These are phyloP conservation scores for Cyphomyrmex costatus DNA, from an alignment of 1,140 invertebrate species.

Conservation along the genomic window DNA sequence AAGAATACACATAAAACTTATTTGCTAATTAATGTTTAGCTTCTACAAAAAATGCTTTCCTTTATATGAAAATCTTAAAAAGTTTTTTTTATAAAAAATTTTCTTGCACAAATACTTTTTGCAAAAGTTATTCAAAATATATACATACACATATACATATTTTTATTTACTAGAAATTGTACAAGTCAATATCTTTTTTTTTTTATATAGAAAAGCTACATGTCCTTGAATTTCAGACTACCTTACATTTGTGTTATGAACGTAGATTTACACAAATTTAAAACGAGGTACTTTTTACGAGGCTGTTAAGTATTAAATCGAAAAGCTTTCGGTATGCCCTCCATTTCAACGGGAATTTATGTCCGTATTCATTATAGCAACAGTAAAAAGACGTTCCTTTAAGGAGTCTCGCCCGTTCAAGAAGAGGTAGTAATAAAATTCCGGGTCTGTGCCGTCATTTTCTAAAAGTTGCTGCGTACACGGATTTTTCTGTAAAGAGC, in stretches of 20 bases:
- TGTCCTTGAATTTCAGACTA: slow-evolving; percentile 8
- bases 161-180: slow-evolving; percentile 1
- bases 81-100: too few species aligned
- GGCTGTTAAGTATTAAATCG: slow-evolving; percentile 65
- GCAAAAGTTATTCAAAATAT: too few species aligned
- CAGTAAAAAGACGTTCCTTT: slow-evolving; percentile 56
- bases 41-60: too few species aligned
- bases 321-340: slow-evolving; percentile 49
- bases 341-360: slow-evolving; percentile 53
- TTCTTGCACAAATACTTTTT: too few species aligned
- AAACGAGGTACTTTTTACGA: slow-evolving; percentile 58
- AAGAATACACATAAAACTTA: too few species aligned
- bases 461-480: slow-evolving; percentile 48
- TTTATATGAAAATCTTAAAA: too few species aligned
- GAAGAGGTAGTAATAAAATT: slow-evolving; percentile 47
- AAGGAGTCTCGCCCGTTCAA: slow-evolving; percentile 13
- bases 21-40: too few species aligned
- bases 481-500: slow-evolving; percentile 38
- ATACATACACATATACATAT: neutral
- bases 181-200: slow-evolving; percentile 13
- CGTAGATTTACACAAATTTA: slow-evolving; percentile 48
- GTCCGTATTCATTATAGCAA: slow-evolving; percentile 65
- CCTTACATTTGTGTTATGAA: slow-evolving; percentile 55
- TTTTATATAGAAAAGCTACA: slow-evolving; percentile 2
- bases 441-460: slow-evolving; percentile 33